These are phyloP conservation scores for Sebastes melanostomus DNA, from an alignment of 2,797 vertebrate species.

Conservation along the genomic window DNA sequence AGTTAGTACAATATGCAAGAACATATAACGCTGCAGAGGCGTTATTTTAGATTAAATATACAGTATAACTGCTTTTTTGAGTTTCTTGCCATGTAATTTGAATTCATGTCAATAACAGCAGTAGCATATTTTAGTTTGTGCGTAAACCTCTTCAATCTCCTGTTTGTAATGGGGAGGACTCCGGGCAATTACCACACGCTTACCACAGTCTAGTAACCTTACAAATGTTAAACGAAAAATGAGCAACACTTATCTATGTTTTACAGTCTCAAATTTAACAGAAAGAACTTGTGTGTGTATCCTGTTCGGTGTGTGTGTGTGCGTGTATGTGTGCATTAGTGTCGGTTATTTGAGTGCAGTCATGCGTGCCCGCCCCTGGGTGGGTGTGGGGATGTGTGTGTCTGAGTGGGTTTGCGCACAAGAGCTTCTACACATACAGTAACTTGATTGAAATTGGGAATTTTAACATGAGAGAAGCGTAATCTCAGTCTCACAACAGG, in stretches of 20 bases:
- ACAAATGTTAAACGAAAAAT: constrained; percentile 27
- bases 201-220: constrained; percentile 16
- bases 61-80: background rate
- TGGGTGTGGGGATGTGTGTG: constrained; percentile 4
- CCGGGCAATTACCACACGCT: background rate
- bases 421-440: constrained; percentile 29
- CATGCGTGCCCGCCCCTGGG: constrained; percentile 14
- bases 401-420: background rate
- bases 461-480: constrained; percentile 64
- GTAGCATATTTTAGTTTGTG: background rate
- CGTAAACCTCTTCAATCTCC: background rate
- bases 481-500: constrained; percentile 58
- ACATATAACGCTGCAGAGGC: background rate
- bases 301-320: constrained; percentile 3
- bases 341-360: constrained; percentile 34
- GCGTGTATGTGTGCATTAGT: constrained; percentile 20
- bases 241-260: constrained; percentile 28
- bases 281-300: constrained; percentile 5
- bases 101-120: constrained; percentile 9
- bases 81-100: constrained; percentile 1
- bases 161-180: constrained; percentile 16
- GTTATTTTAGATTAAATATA: background rate
- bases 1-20: background rate
- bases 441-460: constrained; percentile 46
- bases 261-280: constrained; percentile 19